These are phyloP conservation scores for Brachypalpus laphriformis DNA, from an alignment of 2,888 invertebrate species.

Conservation along the genomic window DNA sequence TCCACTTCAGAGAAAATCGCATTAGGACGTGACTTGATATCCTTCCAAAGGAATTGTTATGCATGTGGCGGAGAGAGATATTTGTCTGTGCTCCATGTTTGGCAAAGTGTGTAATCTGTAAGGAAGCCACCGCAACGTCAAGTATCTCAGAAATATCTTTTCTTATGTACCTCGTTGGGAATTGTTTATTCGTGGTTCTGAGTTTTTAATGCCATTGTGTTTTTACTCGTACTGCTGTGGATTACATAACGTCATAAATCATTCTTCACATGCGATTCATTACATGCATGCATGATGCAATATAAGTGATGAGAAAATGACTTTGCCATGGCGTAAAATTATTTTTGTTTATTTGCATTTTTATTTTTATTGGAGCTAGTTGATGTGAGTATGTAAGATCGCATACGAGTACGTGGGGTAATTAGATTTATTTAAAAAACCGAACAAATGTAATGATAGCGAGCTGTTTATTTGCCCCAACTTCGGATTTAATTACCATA, in stretches of 20 bases:
- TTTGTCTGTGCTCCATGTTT: conserved; percentile 31
- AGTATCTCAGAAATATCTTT: background rate
- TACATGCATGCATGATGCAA: background rate
- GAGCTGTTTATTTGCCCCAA: too few relatives aligned
- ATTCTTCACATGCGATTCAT: background rate
- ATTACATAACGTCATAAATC: conserved; percentile 8
- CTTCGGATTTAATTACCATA: too few relatives aligned
- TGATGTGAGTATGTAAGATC: too few relatives aligned
- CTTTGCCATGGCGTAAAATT: background rate
- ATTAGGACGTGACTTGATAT: conserved; percentile 57
- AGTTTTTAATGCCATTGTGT: background rate
- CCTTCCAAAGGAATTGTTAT: conserved; percentile 53
- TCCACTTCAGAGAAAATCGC: conserved; percentile 25
- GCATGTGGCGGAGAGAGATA: conserved; percentile 36
- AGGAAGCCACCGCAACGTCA: conserved; percentile 12
- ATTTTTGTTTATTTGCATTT: background rate
- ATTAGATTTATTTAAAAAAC: too few relatives aligned
- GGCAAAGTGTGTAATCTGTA: conserved; percentile 30
- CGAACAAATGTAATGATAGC: too few relatives aligned
- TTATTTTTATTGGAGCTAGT: too few relatives aligned
- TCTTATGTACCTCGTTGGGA: conserved; percentile 20
- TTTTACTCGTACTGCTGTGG: conserved; percentile 2
- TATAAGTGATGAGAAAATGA: background rate
- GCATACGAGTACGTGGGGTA: too few relatives aligned
- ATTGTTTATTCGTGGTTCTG: conserved; percentile 29